phyloP scores from a whole-genome alignment of 2,113 vertebrate genomes.

The Nesoenas mayeri region DNA sequence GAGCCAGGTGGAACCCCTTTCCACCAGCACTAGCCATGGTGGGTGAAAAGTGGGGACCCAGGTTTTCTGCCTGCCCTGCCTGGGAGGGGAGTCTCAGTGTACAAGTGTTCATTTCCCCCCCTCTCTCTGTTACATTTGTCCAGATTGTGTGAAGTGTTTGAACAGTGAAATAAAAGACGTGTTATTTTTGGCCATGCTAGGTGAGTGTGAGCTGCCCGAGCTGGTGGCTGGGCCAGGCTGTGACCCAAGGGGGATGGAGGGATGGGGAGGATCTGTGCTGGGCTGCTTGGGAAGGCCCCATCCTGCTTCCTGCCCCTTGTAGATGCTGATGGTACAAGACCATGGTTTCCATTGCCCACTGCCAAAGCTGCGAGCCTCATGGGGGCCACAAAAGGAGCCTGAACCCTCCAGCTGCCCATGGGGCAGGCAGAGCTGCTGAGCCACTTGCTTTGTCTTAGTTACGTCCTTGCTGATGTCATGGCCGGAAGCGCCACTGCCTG shows the following conservation, averaged over 20 bases:
- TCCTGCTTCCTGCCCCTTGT: not conserved
- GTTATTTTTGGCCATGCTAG: not conserved
- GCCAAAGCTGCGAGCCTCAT: not conserved
- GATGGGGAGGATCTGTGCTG: not conserved
- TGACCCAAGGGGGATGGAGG: not conserved
- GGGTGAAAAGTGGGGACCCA: not conserved
- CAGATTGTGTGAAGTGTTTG: not conserved
- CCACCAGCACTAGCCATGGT: rapidly evolving
- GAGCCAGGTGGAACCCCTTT: not conserved
- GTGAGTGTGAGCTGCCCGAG: not conserved
- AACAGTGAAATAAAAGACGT: not conserved
- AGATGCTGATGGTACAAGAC: not conserved
- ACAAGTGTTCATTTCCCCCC: not conserved
- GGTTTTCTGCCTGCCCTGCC: not conserved
- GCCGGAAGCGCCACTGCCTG: not conserved
- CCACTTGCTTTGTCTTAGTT: not conserved
- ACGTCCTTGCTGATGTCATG: rapidly evolving
- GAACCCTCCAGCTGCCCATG: rapidly evolving
- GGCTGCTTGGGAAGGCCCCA: not conserved
- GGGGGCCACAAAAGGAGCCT: not conserved
- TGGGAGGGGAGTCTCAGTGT: not conserved
- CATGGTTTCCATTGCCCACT: not conserved
- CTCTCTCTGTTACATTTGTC: rapidly evolving
- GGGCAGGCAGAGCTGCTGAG: not conserved
- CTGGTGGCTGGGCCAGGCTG: not conserved